A percentile compares a stretch with the other conserved stretches of the same genome.
Conservation (phyloP, 2,113 vertebrate species). For the Dissostichus mawsoni region DNA sequence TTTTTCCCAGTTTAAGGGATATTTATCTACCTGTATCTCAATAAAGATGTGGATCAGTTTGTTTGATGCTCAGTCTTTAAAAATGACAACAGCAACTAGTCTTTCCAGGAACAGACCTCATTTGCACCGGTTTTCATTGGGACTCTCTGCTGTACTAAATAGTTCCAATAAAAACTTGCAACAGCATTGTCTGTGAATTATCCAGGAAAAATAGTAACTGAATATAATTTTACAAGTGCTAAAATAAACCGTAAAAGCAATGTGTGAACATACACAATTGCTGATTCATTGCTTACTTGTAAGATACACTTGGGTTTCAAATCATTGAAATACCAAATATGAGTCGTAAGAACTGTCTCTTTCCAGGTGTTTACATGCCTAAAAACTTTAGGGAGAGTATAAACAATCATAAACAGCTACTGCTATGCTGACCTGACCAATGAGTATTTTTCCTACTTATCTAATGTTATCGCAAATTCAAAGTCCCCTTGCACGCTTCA, state of each 20-base stretch:
- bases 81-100: neutral
- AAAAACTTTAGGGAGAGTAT: neutral
- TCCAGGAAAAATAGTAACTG: neutral
- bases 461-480: neutral
- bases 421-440: neutral
- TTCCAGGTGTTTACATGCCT: neutral
- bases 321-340: neutral
- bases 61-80: neutral
- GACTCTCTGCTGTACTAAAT: neutral
- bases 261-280: neutral
- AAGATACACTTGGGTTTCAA: neutral
- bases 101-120: constrained; percentile 3
- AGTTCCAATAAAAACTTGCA: neutral
- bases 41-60: neutral
- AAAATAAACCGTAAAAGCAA: neutral
- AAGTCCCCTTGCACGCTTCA: neutral
- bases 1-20: neutral
- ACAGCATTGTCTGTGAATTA: neutral
- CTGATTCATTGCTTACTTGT: neutral
- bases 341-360: neutral
- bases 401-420: neutral
- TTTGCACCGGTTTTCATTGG: neutral
- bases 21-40: neutral
- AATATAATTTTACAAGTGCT: neutral
- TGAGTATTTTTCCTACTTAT: no score